These are phyloP conservation scores for Brachirus orientalis DNA, from an alignment of 2,113 vertebrate species.

Conservation along the genomic window DNA sequence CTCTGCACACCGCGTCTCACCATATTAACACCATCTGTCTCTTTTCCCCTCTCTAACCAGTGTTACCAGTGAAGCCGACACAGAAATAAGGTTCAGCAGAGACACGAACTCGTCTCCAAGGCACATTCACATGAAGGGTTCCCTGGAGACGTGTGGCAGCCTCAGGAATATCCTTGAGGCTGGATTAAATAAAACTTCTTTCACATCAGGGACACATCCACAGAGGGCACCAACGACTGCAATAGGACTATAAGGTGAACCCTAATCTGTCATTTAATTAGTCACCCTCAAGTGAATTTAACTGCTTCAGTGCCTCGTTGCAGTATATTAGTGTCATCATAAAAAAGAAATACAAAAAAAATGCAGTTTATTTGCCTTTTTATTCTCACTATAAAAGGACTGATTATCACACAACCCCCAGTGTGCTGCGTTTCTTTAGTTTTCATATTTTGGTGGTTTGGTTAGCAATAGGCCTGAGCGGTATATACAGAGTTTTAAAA, in stretches of 20 bases:
- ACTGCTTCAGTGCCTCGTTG: conserved; percentile 8
- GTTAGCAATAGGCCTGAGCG: too few species aligned
- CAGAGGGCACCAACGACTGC: conserved; percentile 8
- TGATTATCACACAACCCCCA: conserved; percentile 1
- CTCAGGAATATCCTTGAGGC: conserved; percentile 35
- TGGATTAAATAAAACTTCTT: conserved; percentile 38
- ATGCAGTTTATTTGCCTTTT: background rate
- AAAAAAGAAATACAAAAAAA: background rate
- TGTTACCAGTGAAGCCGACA: conserved; percentile 21
- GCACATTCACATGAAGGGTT: conserved; percentile 41
- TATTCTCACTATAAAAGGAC: background rate
- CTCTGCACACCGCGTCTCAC: conserved; percentile 4
- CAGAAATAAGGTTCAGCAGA: conserved; percentile 47
- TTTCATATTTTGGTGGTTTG: too few species aligned
- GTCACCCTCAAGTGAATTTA: conserved; percentile 1
- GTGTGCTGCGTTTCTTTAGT: background rate
- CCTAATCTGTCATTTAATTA: conserved; percentile 4
- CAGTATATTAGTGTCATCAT: conserved; percentile 4
- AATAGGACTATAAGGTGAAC: conserved; percentile 14
- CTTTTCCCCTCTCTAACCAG: conserved; percentile 11
- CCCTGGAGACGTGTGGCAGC: conserved; percentile 44
- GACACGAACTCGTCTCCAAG: conserved; percentile 31
- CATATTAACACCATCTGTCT: conserved; percentile 28
- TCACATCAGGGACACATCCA: conserved; percentile 28
- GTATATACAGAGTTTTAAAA: too few species aligned